Evolutionary conservation across 2,113 vertebrate species (phyloP).

Genomic region (Ailuropoda melanoleuca): DNA sequence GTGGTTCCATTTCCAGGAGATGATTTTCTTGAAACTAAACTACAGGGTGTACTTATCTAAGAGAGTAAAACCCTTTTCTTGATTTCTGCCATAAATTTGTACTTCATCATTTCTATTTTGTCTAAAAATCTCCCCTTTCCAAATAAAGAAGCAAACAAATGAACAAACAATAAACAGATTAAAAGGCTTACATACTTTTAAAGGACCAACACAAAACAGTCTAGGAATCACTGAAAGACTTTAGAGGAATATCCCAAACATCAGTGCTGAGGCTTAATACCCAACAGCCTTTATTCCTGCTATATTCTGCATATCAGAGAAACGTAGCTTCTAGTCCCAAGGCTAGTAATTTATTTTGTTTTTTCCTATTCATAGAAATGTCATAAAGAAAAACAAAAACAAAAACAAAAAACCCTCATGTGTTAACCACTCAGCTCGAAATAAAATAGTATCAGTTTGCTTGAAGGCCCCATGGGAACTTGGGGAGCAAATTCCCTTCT

Average conservation of each 20-base stretch:
- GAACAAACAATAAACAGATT: not conserved
- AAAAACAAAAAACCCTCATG: not conserved
- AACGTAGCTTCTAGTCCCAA: not conserved
- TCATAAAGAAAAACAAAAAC: not conserved
- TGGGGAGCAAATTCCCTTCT: not conserved
- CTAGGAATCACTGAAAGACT: not conserved
- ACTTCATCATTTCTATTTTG: not conserved
- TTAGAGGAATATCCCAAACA: not conserved
- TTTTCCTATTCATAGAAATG: not conserved
- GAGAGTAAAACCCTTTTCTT: not conserved
- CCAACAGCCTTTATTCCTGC: not conserved
- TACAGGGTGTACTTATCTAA: not conserved
- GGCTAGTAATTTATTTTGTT: not conserved
- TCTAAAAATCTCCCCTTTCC: not conserved
- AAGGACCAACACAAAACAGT: not conserved
- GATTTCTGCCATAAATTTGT: not conserved
- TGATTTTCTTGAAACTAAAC: not conserved
- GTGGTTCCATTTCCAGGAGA: not conserved
- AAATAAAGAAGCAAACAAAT: not conserved
- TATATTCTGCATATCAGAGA: not conserved
- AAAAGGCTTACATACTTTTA: not conserved
- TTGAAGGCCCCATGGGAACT: not conserved
- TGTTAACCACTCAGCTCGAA: not conserved
- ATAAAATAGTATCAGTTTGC: not conserved
- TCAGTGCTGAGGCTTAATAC: not conserved